phyloP scores from a whole-genome alignment of 2,888 invertebrate genomes.

The Lapara coniferarum region DNA sequence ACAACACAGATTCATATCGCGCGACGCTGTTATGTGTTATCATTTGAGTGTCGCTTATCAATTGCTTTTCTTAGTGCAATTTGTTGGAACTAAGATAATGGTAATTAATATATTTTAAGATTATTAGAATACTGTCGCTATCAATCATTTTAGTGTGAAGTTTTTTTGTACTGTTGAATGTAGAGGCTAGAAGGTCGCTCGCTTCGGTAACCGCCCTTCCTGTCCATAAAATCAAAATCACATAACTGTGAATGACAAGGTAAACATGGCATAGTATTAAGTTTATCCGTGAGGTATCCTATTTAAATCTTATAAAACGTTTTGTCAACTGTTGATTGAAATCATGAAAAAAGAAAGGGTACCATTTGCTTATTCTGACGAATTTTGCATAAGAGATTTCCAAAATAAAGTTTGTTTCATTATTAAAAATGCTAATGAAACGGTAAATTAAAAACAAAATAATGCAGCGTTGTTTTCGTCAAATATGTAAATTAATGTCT shows the following conservation, averaged over 20 bases:
- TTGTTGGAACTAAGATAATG: not conserved
- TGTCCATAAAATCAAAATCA: no score
- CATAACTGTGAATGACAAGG: no score
- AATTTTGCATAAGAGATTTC: no score
- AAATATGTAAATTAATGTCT: not conserved
- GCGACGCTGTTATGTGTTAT: slow-evolving; percentile 18
- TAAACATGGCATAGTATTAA: no score
- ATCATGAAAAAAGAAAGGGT: no score
- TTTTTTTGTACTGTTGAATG: not conserved
- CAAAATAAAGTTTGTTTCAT: not conserved
- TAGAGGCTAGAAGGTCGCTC: no score
- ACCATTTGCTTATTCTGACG: no score
- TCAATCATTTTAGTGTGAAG: not conserved
- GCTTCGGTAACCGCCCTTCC: no score
- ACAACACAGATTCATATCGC: slow-evolving; percentile 27
- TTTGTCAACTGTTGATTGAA: no score
- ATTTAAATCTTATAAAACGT: no score
- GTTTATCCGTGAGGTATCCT: no score
- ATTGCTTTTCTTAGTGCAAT: slow-evolving; percentile 1
- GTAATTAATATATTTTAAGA: not conserved
- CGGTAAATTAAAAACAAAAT: not conserved
- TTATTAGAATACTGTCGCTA: not conserved
- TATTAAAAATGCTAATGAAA: not conserved
- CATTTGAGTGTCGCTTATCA: slow-evolving; percentile 26
- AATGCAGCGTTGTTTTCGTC: not conserved